Evolutionary conservation across 2,888 invertebrate species (phyloP), one percentile per base, ranked within the genome.

Genomic region (Tenthredo distinguenda): DNA sequence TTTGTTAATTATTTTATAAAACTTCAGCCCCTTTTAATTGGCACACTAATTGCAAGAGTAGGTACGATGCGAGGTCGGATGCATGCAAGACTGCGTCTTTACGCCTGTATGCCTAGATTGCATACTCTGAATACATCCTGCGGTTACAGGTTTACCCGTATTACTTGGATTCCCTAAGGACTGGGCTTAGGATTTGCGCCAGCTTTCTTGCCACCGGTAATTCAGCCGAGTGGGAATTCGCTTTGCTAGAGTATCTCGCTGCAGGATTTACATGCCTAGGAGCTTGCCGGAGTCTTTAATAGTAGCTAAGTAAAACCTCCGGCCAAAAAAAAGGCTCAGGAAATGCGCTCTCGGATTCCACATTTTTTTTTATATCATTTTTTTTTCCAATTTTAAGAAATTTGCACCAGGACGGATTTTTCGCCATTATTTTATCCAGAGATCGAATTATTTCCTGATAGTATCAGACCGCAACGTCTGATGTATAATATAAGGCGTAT

Each of bases 31-130:
- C 26, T 37, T 71, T 71, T 71, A 71, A 71, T 71, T 71, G 71
- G 71, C 37, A 71, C 37, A 37, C 71, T 71, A 71, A 71, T 71
- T 71, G 71, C 71, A 37, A 62, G n/a, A 55, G 55, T 55, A 55
- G 68, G 71, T 71, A 71, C 71, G 34, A 21, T n/a, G 21, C 21
- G 43, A 47, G 76, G 76, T 76, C 76, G 76, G 76, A 76, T 76
- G 31, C 50, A 76, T 50, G 76, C 76, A 76, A 76, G 76, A 76
- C 76, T 76, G 76, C 47, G 76, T 76, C n/a, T 50, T 37, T 15
- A 37, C 18, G 50, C 43, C 43, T 21, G 37, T 47, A 76, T 50
- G n/a, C 76, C 71, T 71, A 34, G 18, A 65, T 71, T 71, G 37
- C 10, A 62, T 26, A 62, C 62, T 31, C 21, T 21, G 71, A 71